These are phyloP conservation scores for Drosophila sproati DNA, from an alignment of 1,140 invertebrate genomes.

Conservation along the genomic window DNA sequence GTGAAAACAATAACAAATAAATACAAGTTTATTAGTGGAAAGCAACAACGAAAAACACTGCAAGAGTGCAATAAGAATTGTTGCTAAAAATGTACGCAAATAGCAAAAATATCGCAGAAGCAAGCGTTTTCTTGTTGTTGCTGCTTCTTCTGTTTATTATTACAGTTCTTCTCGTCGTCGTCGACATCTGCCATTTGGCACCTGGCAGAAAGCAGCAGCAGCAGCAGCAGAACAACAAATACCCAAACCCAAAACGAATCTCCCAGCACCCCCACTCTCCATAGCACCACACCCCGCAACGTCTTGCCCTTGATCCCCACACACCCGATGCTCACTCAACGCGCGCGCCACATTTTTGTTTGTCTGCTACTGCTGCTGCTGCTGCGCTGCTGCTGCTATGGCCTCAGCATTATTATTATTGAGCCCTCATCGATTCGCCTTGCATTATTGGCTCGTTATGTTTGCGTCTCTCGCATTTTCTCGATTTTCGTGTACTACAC, in stretches of 20 bases:
- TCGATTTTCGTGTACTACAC: constrained; percentile 38
- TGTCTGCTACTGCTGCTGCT: constrained; percentile 2
- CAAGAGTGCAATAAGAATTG: constrained; percentile 66
- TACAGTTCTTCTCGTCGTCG: constrained; percentile 15
- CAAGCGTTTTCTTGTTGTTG: constrained; percentile 17
- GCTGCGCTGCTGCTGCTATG: constrained; percentile 7
- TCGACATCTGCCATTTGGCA: constrained; percentile 63
- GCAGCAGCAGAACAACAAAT: constrained; percentile 1
- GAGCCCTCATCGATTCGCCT: constrained; percentile 69
- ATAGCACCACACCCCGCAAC: not conserved
- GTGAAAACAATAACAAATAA: constrained; percentile 19
- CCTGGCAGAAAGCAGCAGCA: constrained; percentile 41
- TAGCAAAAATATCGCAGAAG: constrained; percentile 43
- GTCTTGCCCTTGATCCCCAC: not conserved
- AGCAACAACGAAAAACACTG: constrained; percentile 34
- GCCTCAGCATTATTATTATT: constrained; percentile 78
- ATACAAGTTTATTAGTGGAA: constrained; percentile 14
- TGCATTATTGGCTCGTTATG: constrained; percentile 8
- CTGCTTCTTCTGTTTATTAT: constrained; percentile 24
- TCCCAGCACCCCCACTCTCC: not conserved
- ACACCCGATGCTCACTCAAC: constrained; percentile 4
- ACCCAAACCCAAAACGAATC: not conserved
- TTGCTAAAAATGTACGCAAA: constrained; percentile 80
- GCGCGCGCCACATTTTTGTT: constrained; percentile 16
- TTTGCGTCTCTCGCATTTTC: constrained; percentile 22